A percentile compares a stretch with the other conserved stretches of the same genome.
Conservation (phyloP, 2,888 invertebrate species). For the Drosophila anomelani region DNA sequence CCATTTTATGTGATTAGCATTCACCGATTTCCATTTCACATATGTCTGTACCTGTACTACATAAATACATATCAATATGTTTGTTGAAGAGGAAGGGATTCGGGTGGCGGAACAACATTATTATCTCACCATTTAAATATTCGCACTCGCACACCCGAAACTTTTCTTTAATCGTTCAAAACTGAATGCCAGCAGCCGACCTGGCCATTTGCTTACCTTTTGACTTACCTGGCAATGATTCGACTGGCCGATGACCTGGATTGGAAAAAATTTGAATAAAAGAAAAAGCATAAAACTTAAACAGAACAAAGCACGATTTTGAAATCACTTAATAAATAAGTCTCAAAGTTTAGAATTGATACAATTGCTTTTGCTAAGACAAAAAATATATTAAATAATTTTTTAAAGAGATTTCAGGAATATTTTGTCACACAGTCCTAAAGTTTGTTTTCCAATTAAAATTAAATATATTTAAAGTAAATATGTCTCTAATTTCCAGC, state of each 20-base stretch:
- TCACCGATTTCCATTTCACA: slow-evolving; percentile 34
- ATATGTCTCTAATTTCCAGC: not conserved
- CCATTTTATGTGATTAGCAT: slow-evolving; percentile 1
- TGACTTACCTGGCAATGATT: slow-evolving; percentile 20
- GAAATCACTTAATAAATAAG: not conserved
- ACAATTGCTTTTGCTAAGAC: too few relatives aligned
- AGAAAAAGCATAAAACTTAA: not conserved
- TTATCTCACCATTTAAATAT: slow-evolving; percentile 69
- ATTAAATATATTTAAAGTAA: not conserved
- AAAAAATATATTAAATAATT: too few relatives aligned
- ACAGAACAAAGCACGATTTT: not conserved
- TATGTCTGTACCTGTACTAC: not conserved
- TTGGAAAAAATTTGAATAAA: too few relatives aligned
- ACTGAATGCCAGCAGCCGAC: slow-evolving; percentile 40
- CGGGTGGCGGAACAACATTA: slow-evolving; percentile 33
- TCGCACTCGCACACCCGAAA: slow-evolving; percentile 36
- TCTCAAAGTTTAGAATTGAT: too few relatives aligned
- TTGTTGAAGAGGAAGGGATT: not conserved
- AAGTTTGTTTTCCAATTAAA: too few relatives aligned
- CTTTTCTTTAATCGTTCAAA: slow-evolving; percentile 44
- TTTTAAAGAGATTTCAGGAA: not conserved
- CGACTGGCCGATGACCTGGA: slow-evolving; percentile 12
- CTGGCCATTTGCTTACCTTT: slow-evolving; percentile 54
- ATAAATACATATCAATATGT: not conserved
- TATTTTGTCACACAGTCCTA: too few relatives aligned